These are phyloP conservation scores for Nansenia antarctica DNA, from an alignment of 2,113 vertebrate genomes.

Conservation along the genomic window DNA sequence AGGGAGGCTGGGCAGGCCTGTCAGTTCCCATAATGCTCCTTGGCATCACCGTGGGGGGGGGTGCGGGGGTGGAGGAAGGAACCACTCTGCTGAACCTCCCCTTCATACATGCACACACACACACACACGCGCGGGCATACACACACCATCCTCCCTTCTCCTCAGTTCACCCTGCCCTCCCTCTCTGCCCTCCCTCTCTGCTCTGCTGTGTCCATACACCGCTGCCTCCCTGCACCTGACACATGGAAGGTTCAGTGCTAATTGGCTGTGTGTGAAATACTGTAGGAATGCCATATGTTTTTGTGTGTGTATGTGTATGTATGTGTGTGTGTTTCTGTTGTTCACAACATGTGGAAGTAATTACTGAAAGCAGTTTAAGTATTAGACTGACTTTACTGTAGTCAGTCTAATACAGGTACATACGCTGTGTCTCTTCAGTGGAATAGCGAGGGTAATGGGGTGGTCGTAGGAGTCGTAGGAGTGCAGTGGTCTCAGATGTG, in stretches of 20 bases:
- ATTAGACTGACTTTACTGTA: too few relatives aligned
- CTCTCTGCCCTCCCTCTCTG: not conserved
- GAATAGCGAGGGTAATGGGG: not conserved
- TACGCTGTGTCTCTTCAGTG: not conserved
- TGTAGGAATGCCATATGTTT: conserved; percentile 23
- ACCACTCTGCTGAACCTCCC: too few relatives aligned
- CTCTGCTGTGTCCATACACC: not conserved
- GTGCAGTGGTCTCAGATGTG: not conserved
- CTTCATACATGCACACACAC: too few relatives aligned
- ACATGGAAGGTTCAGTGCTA: conserved; percentile 16
- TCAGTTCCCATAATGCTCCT: conserved; percentile 59
- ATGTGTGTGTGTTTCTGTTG: not conserved
- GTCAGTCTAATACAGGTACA: too few relatives aligned
- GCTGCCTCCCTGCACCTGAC: conserved; percentile 10
- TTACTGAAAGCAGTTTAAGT: conserved; percentile 4
- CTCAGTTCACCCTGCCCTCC: conserved; percentile 9
- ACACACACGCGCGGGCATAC: too few relatives aligned
- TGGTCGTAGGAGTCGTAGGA: not conserved
- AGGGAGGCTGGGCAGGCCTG: conserved; percentile 48
- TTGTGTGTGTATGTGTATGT: not conserved
- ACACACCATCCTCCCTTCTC: conserved; percentile 18
- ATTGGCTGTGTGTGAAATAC: conserved; percentile 24
- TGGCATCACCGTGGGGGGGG: conserved; percentile 46
- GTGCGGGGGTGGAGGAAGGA: conserved; percentile 16
- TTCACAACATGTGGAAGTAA: conserved; percentile 27